Evolutionary conservation across 1,140 invertebrate species (phyloP), one percentile per base, ranked within the genome.

Genomic region (Drosophila prosaltans): DNA sequence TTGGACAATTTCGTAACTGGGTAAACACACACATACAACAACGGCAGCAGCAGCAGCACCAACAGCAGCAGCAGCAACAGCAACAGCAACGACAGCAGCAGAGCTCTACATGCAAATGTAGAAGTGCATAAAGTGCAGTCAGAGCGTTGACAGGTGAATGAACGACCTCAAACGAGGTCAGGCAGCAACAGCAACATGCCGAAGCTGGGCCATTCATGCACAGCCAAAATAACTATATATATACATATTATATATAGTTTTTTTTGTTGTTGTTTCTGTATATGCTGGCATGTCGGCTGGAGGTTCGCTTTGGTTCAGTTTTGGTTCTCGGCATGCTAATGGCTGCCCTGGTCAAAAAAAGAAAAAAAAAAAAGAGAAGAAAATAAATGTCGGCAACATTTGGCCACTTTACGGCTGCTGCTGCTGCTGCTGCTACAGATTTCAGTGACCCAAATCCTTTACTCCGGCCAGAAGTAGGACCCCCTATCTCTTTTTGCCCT

Each of bases 121-220:
- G 76, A 51, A 86, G 83, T 86, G 83, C 83, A 86, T 77, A 78
- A 88, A 86, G 68, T 86, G 83, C 83, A 88, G 83, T 68, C 39
- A 66, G 24, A 51, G 65, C 83, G 71, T 78, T 85, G 84, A 89
- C 85, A 89, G 83, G 89, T 88, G 83, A 90, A 91, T 80, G 89
- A 91, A 91, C 88, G 88, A 91, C 88, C 88, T 91, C 89, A 91
- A 91, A 91, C 78, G 88, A 91, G 88, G 88, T 89, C 83, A 91
- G 64, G 39, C 63, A 61, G 39, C 61, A 39, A 40, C 70, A 73
- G 28, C 67, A 76, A 73, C 80, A 68, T 65, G 30, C 51, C 9
- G 51, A 69, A 45, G 43, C 40, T 48, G 62, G 66, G 63, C 78
- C 84, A 89, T 89, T 89, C 84, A 89, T 78, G 84, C 84, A 78